These are phyloP conservation scores for Hyphantria cunea DNA, from an alignment of 1,140 invertebrate genomes.

Conservation along the genomic window DNA sequence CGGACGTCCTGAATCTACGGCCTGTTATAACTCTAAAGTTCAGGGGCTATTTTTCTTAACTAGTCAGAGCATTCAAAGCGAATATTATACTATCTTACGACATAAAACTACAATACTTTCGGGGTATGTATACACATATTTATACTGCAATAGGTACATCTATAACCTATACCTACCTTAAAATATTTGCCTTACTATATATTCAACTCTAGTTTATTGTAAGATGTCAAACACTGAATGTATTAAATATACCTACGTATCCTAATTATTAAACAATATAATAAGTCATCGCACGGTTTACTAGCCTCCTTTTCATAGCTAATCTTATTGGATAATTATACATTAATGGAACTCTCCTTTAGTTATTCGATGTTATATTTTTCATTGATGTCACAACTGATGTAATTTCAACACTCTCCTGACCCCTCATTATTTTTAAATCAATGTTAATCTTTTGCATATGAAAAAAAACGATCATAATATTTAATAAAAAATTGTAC, in stretches of 20 bases:
- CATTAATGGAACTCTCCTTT: slow-evolving; percentile 20
- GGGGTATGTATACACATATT: neutral
- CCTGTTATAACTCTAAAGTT: slow-evolving; percentile 21
- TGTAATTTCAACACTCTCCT: neutral
- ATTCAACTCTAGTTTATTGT: slow-evolving; percentile 13
- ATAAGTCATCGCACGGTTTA: slow-evolving; percentile 57
- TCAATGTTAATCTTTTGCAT: neutral
- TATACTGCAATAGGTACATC: slow-evolving; percentile 8
- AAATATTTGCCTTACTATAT: neutral
- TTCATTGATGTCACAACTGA: neutral
- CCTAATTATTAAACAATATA: slow-evolving; percentile 32
- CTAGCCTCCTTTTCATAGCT: slow-evolving; percentile 18
- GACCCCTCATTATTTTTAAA: neutral
- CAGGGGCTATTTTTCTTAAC: slow-evolving; percentile 25
- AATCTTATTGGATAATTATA: slow-evolving; percentile 6
- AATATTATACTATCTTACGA: slow-evolving; percentile 8
- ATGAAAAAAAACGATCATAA: neutral
- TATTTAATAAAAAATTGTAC: neutral
- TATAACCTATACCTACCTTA: neutral
- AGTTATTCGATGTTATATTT: neutral
- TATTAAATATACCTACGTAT: slow-evolving; percentile 16
- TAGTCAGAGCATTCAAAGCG: neutral
- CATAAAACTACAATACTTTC: slow-evolving; percentile 16
- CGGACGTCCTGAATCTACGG: slow-evolving; percentile 32
- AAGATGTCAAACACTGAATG: slow-evolving; percentile 33